These are phyloP conservation scores for Zingel zingel DNA, from an alignment of 2,113 vertebrate genomes.

Conservation along the genomic window DNA sequence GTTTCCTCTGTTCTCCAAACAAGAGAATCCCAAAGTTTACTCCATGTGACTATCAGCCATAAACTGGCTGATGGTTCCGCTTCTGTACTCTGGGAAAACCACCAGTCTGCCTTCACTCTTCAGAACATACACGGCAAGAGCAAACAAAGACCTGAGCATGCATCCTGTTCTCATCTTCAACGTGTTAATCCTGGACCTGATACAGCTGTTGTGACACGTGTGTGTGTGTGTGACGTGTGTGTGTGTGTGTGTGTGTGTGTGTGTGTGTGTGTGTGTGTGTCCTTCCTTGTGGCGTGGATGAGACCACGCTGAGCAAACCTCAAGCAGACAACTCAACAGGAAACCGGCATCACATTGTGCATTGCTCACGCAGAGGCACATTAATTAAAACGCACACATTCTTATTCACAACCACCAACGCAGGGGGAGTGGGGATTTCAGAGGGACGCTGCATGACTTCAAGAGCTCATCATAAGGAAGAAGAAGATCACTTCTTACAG, in stretches of 20 bases:
- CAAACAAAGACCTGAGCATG: neutral
- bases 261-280: slow-evolving; percentile 25
- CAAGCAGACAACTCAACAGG: slow-evolving; percentile 43
- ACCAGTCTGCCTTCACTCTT: neutral
- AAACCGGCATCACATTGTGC: slow-evolving; percentile 47
- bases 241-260: slow-evolving; percentile 21
- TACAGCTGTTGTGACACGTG: slow-evolving; percentile 34
- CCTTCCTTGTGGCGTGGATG: slow-evolving; percentile 36
- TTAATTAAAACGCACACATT: slow-evolving; percentile 34
- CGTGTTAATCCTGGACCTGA: slow-evolving; percentile 12
- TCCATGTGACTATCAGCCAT: slow-evolving; percentile 35
- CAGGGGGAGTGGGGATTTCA: neutral
- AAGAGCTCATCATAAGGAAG: neutral
- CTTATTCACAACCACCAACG: neutral
- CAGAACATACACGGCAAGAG: neutral
- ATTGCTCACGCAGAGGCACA: slow-evolving; percentile 5
- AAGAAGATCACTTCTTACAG: neutral
- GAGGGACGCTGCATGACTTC: neutral
- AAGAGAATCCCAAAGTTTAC: slow-evolving; percentile 35
- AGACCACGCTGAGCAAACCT: slow-evolving; percentile 31
- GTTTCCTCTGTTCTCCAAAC: slow-evolving; percentile 20
- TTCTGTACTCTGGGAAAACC: slow-evolving; percentile 20
- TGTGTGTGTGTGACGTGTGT: slow-evolving; percentile 8
- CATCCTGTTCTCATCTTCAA: neutral
- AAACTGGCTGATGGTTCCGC: slow-evolving; percentile 5